phyloP scores from a whole-genome alignment of 2,797 vertebrate genomes.

The Liasis olivaceus region DNA sequence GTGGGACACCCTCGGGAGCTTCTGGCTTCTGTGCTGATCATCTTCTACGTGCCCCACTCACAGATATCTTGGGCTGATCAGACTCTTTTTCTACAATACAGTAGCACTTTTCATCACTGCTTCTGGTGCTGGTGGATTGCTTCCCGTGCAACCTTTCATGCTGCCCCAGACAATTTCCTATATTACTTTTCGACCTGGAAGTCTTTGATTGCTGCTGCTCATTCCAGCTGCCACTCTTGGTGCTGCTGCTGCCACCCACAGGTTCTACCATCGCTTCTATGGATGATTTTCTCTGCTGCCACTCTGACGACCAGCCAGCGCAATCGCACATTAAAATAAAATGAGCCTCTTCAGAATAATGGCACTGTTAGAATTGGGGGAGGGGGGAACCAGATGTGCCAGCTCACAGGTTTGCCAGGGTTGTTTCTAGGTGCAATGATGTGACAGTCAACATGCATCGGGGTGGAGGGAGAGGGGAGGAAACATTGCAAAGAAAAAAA shows the following conservation, averaged over 20 bases:
- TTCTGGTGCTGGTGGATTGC: background rate
- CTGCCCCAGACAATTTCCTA: background rate
- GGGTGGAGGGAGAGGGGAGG: background rate
- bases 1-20: background rate
- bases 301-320: background rate
- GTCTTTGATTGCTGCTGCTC: background rate
- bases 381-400: background rate
- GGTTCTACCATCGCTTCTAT: too few relatives aligned
- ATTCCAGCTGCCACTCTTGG: background rate
- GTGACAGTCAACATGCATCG: background rate
- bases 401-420: background rate
- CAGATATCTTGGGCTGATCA: background rate
- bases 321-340: background rate
- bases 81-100: background rate
- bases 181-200: background rate
- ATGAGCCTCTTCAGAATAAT: background rate
- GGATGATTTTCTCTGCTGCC: background rate
- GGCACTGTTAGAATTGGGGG: background rate
- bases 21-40: background rate
- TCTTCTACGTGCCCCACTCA: background rate
- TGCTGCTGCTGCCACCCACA: background rate
- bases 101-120: background rate
- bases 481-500: background rate
- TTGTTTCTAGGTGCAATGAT: background rate
- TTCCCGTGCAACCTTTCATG: background rate